Evolutionary conservation across 2,888 invertebrate genomes (phyloP), one percentile per base, ranked within the genome.

Genomic region (Trypoxylon attenuatum): DNA sequence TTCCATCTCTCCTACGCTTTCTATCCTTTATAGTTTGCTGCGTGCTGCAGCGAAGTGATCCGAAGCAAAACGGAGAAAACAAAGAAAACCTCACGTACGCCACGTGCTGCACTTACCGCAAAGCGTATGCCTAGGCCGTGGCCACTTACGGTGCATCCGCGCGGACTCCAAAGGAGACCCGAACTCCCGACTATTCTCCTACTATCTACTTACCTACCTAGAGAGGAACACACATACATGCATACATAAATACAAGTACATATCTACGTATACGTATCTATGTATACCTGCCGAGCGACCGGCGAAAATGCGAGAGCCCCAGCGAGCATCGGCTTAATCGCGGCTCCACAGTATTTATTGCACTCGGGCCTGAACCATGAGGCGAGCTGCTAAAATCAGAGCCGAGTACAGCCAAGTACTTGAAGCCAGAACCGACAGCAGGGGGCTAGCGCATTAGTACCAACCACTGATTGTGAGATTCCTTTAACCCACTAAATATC

Each of bases 1-100:
- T 13, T 5, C 33, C n/a, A n/a, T 55, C 69, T 54, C 54, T 61
- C 56, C 54, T 45, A 43, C 62, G 65, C n/a, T n/a, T n/a, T n/a
- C n/a, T n/a, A n/a, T n/a, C n/a, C n/a, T n/a, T n/a, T n/a, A n/a
- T n/a, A n/a, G 59, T 60, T 51, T 53, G 33, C 56, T 51, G 55
- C 59, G 64, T 58, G 66, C 74, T 64, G 73, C 75, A 77, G 78
- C 76, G 75, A 73, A 77, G 73, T 67, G 73, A 71, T 76, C 73
- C 69, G 55, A 73, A 69, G 69, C 62, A 66, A 74, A 71, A 71
- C 68, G 49, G 29, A 25, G 61, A 38, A 65, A 74, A 74, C 58
- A 63, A 71, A 74, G 69, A 55, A 50, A 70, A 67, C 63, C 61
- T 50, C 51, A 41, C 42, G 51, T 61, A 58, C 51, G 70, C 57